Evolutionary conservation across 2,888 invertebrate species (phyloP), one percentile per base, ranked within the genome.

Genomic region (Ochlodes sylvanus): DNA sequence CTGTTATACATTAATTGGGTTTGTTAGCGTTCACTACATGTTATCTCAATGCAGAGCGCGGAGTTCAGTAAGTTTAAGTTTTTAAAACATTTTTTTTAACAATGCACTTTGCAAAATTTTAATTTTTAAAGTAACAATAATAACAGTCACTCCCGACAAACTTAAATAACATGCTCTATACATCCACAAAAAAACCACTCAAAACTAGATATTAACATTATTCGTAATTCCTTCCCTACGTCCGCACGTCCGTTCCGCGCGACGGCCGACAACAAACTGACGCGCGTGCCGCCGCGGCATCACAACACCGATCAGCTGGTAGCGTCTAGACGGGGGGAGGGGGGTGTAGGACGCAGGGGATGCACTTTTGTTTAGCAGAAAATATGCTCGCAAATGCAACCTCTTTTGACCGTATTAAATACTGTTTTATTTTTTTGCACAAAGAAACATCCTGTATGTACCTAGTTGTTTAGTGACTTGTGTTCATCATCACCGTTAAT

Each of bases 291-390:
- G 47, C 47, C 52, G 62, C 70, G 47, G 68, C 69, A 68, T 55
- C 50, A 70, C 44, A 71, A 72, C 68, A 69, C 64, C 64, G 70
- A 73, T 74, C 76, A 77, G 76, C 77, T 77, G 75, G 71, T 73
- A 56, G 52, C 57, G 71, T 69, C 71, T 71, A 68, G 69, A 71
- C 71, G 15, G 57, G 68, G 62, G 62, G 64, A 9, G 52, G 68
- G 55, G 60, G 38, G 27, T 27, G 27, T 38, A 12, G 10, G 12
- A 9, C 9, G 44, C 44, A 47, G 57, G 70, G 69, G 55, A 42
- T 60, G 57, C 68, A 67, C 63, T 21, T 52, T 21, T 52, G 21
- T 38, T 38, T 38, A 21, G 21, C 7, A 17, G 15, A 47, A 47
- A 47, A 47, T 47, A 9, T 2, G 44, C 44, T 47, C 12, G 44